Evolutionary conservation across 1,140 invertebrate species (phyloP).

Genomic region (Meloidogyne hapla): DNA sequence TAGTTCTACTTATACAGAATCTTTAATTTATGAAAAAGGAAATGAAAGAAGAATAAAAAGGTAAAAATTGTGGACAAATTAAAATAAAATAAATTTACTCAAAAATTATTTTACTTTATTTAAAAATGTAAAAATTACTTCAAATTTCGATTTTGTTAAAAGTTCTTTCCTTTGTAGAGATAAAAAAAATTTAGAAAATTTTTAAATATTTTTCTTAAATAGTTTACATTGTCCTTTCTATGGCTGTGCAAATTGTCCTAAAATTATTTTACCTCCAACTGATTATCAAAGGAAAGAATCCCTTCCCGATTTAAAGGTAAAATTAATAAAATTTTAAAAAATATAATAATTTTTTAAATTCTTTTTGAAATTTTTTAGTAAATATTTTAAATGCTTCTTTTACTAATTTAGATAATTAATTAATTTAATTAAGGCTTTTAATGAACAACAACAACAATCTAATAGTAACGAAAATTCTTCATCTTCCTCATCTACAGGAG

Average conservation of each 20-base stretch:
- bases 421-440: background rate
- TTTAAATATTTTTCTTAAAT: background rate
- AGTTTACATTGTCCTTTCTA: background rate
- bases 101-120: too few relatives aligned
- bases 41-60: background rate
- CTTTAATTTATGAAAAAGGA: constrained; percentile 14
- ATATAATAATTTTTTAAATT: too few relatives aligned
- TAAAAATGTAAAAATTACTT: too few relatives aligned
- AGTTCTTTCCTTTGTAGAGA: too few relatives aligned
- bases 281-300: background rate
- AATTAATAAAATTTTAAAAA: background rate
- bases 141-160: too few relatives aligned
- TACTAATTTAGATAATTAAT: too few relatives aligned
- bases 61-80: too few relatives aligned
- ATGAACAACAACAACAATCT: background rate
- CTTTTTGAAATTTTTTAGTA: background rate
- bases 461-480: background rate
- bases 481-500: constrained; percentile 1
- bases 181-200: too few relatives aligned
- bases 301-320: background rate
- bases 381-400: too few relatives aligned
- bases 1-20: constrained; percentile 17
- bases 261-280: background rate
- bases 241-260: background rate
- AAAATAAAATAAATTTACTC: too few relatives aligned